phyloP scores from a whole-genome alignment of 2,888 invertebrate genomes.

The Prenolepis imparis region DNA sequence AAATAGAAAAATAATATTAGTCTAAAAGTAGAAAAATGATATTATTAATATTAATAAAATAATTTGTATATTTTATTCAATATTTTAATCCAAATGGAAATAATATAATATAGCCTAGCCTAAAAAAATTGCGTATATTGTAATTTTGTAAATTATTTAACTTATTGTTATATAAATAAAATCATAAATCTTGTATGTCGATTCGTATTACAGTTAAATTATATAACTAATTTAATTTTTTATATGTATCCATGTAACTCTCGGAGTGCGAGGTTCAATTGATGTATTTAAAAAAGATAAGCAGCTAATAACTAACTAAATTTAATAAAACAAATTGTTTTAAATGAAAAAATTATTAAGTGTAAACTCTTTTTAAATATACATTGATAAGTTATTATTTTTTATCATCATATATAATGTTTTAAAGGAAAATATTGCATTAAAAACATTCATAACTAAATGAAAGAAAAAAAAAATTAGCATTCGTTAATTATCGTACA shows the following conservation, averaged over 20 bases:
- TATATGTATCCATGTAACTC: background rate
- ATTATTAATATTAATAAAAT: background rate
- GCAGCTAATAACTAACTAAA: background rate
- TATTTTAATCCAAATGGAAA: background rate
- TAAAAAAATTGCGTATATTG: background rate
- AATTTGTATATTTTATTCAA: background rate
- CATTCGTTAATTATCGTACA: conserved; percentile 7
- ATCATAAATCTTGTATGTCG: background rate
- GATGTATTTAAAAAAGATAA: background rate
- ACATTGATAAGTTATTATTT: background rate
- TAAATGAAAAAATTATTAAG: background rate
- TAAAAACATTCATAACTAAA: background rate
- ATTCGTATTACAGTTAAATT: background rate
- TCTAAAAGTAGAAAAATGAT: background rate
- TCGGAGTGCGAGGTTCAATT: background rate
- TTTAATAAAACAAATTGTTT: background rate
- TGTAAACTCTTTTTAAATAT: background rate
- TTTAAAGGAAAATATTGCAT: background rate
- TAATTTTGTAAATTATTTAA: no score
- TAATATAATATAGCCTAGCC: background rate
- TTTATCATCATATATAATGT: no score
- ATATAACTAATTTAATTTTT: background rate
- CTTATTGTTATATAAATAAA: background rate
- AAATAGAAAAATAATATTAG: no score
- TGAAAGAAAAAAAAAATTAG: background rate